Base-by-base conservation (phyloP, 2,113 vertebrate genomes). In the Petrocephalus zakoni region DNA sequence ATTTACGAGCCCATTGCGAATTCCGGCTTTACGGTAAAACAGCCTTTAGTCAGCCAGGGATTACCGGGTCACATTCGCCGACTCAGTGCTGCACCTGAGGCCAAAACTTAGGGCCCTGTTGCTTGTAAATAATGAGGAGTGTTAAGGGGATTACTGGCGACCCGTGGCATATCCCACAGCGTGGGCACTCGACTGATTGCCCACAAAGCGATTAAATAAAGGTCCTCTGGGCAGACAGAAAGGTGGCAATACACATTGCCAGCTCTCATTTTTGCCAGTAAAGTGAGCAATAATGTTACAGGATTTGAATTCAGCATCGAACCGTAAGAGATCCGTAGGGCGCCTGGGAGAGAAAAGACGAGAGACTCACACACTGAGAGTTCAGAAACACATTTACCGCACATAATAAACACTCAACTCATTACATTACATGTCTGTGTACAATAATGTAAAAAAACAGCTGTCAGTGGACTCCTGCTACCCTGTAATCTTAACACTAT, bases 91-190 rank as follows among this genome's bases (percentile, higher is more conserved):
- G 84, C 52, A 56, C 84, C 84, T 75, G 87, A 68, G 37, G 86
- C 86, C 34, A 52, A n/a, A 29, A 22, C 21, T 46, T 29, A 55
- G 17, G 11, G 55, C 19, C 56, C 56, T 64, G 92, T 93, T 91
- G 94, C 93, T 94, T 94, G 93, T 94, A 95, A 95, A 95, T 95
- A 93, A 55, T 72, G 58, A 61, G 84, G 13, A 17, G 51, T 83
- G 68, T 88, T 81, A 88, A 95, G 93, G 92, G 94, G 94, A 95
- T 95, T 95, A 96, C 90, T 92, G 94, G 91, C 92, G 93, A 93
- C 90, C 90, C 86, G 87, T 94, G 93, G 92, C 92, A 92, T 91
- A 92, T 93, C 86, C 92, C 90, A 89, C 91, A 92, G 91, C 91
- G 92, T 88, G 90, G 83, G 92, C 90, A 89, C 88, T 88, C 90